Evolutionary conservation across 2,797 vertebrate genomes (phyloP).

Genomic region (Prionace glauca): DNA sequence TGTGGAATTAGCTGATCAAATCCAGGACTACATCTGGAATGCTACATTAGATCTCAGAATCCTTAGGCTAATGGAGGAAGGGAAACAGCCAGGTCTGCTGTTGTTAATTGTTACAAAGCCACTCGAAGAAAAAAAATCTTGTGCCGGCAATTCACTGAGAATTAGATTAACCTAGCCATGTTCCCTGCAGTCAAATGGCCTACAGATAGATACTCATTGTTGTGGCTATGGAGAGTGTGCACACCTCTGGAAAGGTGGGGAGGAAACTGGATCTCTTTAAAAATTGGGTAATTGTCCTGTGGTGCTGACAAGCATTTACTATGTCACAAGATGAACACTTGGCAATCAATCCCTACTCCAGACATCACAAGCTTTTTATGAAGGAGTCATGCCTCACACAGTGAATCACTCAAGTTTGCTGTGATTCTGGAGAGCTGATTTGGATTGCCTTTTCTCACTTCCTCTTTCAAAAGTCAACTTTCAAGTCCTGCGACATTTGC

Average conservation of each 20-base stretch:
- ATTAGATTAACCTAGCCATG: background rate
- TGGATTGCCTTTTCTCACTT: background rate
- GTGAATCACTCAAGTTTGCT: background rate
- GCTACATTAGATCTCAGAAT: no score
- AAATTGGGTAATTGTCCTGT: background rate
- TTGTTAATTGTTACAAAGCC: background rate
- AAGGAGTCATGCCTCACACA: background rate
- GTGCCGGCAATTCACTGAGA: background rate
- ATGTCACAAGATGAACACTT: background rate
- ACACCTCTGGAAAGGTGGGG: background rate
- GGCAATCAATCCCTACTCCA: background rate
- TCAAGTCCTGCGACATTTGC: background rate
- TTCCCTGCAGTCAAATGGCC: background rate
- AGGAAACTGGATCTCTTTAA: background rate
- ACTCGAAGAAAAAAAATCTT: background rate
- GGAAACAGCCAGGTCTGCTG: background rate
- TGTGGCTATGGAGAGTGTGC: background rate
- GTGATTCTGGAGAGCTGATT: background rate
- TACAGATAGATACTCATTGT: background rate
- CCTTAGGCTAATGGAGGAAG: background rate
- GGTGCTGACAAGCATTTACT: background rate
- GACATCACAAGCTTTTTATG: background rate
- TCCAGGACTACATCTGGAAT: background rate
- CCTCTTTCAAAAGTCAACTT: background rate
- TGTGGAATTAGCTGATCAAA: background rate